Evolutionary conservation across 2,113 vertebrate species (phyloP), one percentile per base, ranked within the genome.

Genomic region (Gila orcuttii): DNA sequence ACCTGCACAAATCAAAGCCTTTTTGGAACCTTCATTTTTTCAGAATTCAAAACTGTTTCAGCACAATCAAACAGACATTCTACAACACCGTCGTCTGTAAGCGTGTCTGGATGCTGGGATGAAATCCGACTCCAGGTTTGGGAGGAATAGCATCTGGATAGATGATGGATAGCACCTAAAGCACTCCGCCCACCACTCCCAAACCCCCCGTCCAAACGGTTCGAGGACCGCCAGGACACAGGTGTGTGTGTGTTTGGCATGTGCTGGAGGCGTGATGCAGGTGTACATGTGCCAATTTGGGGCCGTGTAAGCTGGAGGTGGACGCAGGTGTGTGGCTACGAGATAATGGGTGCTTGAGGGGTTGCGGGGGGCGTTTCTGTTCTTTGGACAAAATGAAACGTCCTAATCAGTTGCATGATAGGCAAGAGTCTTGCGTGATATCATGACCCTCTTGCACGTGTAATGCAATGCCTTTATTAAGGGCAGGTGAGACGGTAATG

Each of bases 241-340:
- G 81, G 84, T 89, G 88, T 86, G 88, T 86, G 79, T 83, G 89
- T 87, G 87, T 88, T 82, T 64, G 89, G 89, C 87, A 87, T 90
- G 89, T 90, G 88, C 86, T 87, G 82, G 85, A 80, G 88, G 88
- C 83, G 86, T 87, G 82, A 25, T 87, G 83, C 86, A 87, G 88
- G 71, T 87, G 85, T 71, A 79, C 73, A 81, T 85, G 86, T 83
- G 79, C 55, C 9, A 78, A 89, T 80, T 83, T 78, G 71, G 36
- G 84, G 78, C 82, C 62, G 50, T 82, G 50, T 83, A 59, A 64
- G n/a, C 68, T 69, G 69, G 45, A 62, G 71, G 82, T 88, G 85
- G 79, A 81, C 74, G 74, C 89, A 88, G 85, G 89, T 90, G 88
- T 88, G 80, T 87, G 86, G 79, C 52, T 55, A 64, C 55, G 62